phyloP scores from a whole-genome alignment of 2,888 invertebrate species.

The Aporophyla nigra region DNA sequence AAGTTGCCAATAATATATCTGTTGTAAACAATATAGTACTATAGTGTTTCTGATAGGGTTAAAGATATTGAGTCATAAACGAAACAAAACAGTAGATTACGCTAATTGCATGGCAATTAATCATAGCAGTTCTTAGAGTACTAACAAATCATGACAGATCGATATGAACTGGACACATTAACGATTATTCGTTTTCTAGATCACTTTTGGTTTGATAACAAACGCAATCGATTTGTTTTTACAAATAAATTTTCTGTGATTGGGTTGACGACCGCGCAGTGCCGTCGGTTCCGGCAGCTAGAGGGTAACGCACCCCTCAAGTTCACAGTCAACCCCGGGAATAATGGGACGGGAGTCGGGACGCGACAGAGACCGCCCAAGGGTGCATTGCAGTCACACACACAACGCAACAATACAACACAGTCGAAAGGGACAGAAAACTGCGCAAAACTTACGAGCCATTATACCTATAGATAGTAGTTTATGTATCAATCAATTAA shows the following conservation, averaged over 20 bases:
- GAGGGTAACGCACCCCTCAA: constrained; percentile 90
- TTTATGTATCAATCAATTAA: constrained; percentile 51
- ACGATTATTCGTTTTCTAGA: constrained; percentile 55
- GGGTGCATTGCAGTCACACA: constrained; percentile 73
- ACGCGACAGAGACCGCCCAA: constrained; percentile 72
- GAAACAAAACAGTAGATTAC: constrained; percentile 66
- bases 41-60: constrained; percentile 25
- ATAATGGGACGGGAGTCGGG: constrained; percentile 71
- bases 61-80: constrained; percentile 44
- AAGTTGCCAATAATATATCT: constrained; percentile 56
- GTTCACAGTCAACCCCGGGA: constrained; percentile 86
- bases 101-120: constrained; percentile 65
- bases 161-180: constrained; percentile 67
- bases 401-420: constrained; percentile 70
- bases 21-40: constrained; percentile 49
- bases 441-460: constrained; percentile 67
- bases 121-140: constrained; percentile 55
- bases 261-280: constrained; percentile 78
- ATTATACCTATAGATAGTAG: constrained; percentile 26
- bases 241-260: constrained; percentile 63
- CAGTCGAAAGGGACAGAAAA: constrained; percentile 72
- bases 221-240: constrained; percentile 45
- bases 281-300: constrained; percentile 68
- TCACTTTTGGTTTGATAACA: constrained; percentile 39
- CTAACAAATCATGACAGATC: constrained; percentile 48